A percentile compares a stretch with the other conserved stretches of the same genome.
Evolutionary conservation across 1,140 invertebrate genomes (phyloP).

Genomic region (Psix sp.): DNA sequence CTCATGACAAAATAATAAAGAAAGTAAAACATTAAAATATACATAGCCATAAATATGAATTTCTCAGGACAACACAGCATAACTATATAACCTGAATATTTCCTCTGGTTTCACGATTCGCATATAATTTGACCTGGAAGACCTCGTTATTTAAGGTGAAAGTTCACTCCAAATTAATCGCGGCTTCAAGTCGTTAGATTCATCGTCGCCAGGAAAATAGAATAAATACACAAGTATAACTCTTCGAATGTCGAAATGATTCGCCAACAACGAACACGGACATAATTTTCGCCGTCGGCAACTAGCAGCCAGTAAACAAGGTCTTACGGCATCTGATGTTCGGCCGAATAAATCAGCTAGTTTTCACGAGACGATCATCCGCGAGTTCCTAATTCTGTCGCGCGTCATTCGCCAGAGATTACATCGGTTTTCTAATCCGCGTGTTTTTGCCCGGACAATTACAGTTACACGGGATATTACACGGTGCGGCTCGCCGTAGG

Average conservation of each 20-base stretch:
- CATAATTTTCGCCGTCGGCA: slow-evolving; percentile 31
- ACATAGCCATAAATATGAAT: too few relatives aligned
- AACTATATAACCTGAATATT: too few relatives aligned
- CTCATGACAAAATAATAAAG: too few relatives aligned
- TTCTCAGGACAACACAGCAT: too few relatives aligned
- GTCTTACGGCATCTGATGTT: slow-evolving; percentile 24
- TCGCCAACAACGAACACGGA: slow-evolving; percentile 23
- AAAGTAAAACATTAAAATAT: too few relatives aligned
- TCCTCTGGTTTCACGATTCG: too few relatives aligned
- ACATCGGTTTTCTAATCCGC: slow-evolving; percentile 52
- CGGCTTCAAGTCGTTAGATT: too few relatives aligned
- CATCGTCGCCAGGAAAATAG: slow-evolving; percentile 7
- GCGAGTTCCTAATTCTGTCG: slow-evolving; percentile 47
- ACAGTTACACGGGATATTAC: slow-evolving; percentile 53
- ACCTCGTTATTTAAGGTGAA: not conserved
- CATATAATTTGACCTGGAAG: too few relatives aligned
- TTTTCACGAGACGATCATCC: slow-evolving; percentile 19
- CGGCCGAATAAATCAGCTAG: slow-evolving; percentile 38
- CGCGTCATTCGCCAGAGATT: slow-evolving; percentile 21
- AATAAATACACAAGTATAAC: too few relatives aligned
- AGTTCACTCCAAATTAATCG: slow-evolving; percentile 11
- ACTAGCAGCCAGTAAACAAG: slow-evolving; percentile 31
- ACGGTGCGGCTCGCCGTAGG: slow-evolving; percentile 41
- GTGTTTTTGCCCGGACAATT: slow-evolving; percentile 47
- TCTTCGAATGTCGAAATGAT: slow-evolving; percentile 11